phyloP scores from a whole-genome alignment of 2,888 invertebrate genomes.

The Blera fallax region DNA sequence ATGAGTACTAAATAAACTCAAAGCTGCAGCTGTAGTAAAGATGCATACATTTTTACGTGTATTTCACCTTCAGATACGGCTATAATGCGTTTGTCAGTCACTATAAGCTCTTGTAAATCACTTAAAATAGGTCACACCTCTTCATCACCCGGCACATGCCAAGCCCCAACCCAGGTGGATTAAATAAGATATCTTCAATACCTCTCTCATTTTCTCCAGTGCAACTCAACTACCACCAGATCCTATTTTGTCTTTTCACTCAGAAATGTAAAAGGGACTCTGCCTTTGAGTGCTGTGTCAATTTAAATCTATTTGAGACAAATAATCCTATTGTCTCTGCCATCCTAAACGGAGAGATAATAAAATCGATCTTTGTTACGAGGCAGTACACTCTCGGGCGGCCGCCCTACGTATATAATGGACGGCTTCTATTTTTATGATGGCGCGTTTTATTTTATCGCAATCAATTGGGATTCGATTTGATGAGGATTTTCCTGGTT shows the following conservation, averaged over 20 bases:
- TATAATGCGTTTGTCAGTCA: too few species aligned
- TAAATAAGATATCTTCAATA: background rate
- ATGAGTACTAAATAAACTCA: too few species aligned
- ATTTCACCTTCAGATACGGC: too few species aligned
- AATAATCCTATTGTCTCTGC: constrained; percentile 37
- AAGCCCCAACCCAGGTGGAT: background rate
- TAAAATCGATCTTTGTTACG: constrained; percentile 22
- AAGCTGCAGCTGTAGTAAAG: too few species aligned
- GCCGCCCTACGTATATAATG: constrained; percentile 3
- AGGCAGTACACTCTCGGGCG: background rate
- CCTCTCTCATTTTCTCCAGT: background rate
- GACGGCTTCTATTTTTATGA: constrained; percentile 43
- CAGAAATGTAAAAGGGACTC: background rate
- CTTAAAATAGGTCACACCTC: background rate
- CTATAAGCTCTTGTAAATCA: background rate
- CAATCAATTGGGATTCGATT: constrained; percentile 53
- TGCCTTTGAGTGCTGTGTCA: background rate
- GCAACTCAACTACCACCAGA: background rate
- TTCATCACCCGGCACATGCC: background rate
- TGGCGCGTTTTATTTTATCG: constrained; percentile 35
- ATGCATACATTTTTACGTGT: too few species aligned
- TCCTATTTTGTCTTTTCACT: background rate
- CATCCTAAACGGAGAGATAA: background rate
- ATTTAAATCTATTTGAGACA: constrained; percentile 38
- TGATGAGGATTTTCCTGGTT: constrained; percentile 30